Evolutionary conservation across 1,140 invertebrate species (phyloP), one percentile per base, ranked within the genome.

Genomic region (Nymphalis io): DNA sequence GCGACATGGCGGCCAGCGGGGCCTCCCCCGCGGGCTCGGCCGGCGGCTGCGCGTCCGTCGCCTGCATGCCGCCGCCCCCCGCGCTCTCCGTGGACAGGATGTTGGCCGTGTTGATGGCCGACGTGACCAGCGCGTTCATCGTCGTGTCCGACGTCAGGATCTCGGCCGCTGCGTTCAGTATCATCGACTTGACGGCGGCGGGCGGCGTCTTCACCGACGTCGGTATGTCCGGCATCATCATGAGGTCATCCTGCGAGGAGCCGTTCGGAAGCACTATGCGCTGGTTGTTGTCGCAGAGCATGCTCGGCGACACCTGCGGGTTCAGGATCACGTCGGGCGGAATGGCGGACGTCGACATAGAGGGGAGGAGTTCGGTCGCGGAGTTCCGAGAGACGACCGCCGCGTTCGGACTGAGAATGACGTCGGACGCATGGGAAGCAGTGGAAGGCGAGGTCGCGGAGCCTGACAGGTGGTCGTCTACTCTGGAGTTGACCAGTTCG

Each of bases 101-200:
- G 63, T 91, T 91, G 20, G 90, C 90, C 46, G 91, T 92, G 77
- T 92, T 92, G 63, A 92, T 92, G 53, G 92, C 89, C 0, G 91
- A 89, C 70, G 90, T 91, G 46, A 92, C 89, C 23, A 92, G 79
- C 68, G 90, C 90, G 74, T 91, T 91, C 85, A 91, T 92, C 23
- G 93, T 92, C 42, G 91, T 87, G 63, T 93, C 93, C 18, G 93
- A 93, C 13, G 93, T 90, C 21, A 92, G 89, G 70, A 94, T 93
- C 85, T 94, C 94, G 0, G 93, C 94, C 1, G 94, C 93, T 2
- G 94, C 94, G 74, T 94, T 94, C 21, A 95, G 84, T 63, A 95
- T 93, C 89, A 95, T 94, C 46, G 93, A 94, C 80, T 94, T 94
- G 62, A 95, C 94, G 16, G 94, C 93, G n/a, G 95, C 94, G 0